A percentile compares a stretch with the other conserved stretches of the same genome.
These are phyloP conservation scores for Zoroaster sp. DNA, from an alignment of 53 echinoderm and acorn worm species.

Conservation along the genomic window DNA sequence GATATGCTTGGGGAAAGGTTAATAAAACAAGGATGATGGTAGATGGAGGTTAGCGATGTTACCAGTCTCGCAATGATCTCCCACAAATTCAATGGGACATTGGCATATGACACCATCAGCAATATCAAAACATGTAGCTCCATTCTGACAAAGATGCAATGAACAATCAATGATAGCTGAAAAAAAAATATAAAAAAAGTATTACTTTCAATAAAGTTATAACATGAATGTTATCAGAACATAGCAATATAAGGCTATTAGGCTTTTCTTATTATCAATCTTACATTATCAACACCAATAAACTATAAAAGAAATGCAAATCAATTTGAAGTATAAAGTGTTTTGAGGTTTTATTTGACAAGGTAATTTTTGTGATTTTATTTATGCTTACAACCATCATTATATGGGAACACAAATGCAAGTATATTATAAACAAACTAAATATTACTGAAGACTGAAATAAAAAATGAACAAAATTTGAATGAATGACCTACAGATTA, in stretches of 20 bases:
- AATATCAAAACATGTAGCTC: conserved; percentile 62
- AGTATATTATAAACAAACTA: too few relatives aligned
- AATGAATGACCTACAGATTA: neutral
- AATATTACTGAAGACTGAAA: too few relatives aligned
- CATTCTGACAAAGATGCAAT: conserved; percentile 71
- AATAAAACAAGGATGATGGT: neutral
- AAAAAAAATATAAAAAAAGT: neutral
- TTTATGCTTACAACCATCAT: too few relatives aligned
- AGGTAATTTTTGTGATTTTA: neutral
- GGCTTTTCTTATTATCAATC: neutral
- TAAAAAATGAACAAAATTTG: neutral
- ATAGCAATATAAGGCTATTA: neutral
- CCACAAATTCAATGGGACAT: conserved; percentile 57
- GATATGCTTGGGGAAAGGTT: neutral
- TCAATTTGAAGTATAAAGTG: neutral
- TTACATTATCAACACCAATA: neutral
- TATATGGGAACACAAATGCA: too few relatives aligned
- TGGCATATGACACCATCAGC: conserved; percentile 21
- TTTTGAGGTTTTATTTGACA: neutral
- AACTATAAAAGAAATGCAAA: neutral
- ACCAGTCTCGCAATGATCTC: conserved; percentile 67
- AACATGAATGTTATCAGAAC: neutral
- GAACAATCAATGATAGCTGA: conserved; percentile 57
- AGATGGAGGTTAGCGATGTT: neutral
- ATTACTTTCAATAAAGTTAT: neutral